Evolutionary conservation across 2,113 vertebrate species (phyloP).

Genomic region (Falcunculus frontatus): DNA sequence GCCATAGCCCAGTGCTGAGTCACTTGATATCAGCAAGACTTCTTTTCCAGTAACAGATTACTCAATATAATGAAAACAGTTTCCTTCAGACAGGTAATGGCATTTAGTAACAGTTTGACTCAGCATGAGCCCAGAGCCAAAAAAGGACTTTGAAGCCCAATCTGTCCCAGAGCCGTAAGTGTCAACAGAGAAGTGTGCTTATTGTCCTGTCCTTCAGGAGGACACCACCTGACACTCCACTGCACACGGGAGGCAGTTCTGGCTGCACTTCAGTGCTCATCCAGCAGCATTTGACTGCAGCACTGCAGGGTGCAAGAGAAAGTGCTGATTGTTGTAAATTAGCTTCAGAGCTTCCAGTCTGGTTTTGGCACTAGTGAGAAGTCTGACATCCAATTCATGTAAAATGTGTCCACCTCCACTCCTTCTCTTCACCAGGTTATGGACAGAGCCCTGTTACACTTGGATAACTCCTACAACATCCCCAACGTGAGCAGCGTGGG

Average conservation of each 20-base stretch:
- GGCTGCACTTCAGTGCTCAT: neutral
- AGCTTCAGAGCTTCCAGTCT: neutral
- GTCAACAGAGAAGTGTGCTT: neutral
- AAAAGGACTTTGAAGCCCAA: neutral
- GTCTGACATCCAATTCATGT: neutral
- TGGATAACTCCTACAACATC: constrained; percentile 93
- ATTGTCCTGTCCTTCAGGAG: neutral
- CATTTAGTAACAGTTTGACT: neutral
- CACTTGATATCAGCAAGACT: neutral
- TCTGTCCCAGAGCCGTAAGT: neutral
- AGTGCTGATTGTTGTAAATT: neutral
- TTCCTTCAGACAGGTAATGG: neutral
- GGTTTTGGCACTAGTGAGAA: neutral
- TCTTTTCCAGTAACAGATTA: neutral
- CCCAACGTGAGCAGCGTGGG: constrained; percentile 82
- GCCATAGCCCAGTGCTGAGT: neutral
- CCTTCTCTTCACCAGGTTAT: constrained; percentile 76
- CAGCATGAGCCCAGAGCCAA: neutral
- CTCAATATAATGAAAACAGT: neutral
- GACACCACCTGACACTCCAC: neutral
- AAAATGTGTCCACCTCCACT: neutral
- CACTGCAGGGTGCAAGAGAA: neutral
- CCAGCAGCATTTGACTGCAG: neutral
- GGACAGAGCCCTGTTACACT: constrained; percentile 88
- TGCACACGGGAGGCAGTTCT: neutral